phyloP scores from a whole-genome alignment of 2,888 invertebrate genomes.

The Heliconius sara region DNA sequence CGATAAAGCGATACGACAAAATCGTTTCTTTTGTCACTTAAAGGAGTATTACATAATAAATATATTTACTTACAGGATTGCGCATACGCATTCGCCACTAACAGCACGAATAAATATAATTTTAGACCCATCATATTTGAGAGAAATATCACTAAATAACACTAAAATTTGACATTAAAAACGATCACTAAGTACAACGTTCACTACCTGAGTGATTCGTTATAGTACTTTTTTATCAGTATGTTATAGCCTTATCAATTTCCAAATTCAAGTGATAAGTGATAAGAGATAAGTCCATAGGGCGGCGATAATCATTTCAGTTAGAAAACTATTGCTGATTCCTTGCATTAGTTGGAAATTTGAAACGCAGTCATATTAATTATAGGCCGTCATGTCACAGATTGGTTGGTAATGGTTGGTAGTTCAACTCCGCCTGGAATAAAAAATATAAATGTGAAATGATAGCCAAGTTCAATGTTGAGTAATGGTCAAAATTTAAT shows the following conservation, averaged over 20 bases:
- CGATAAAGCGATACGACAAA: background rate
- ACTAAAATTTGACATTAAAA: conserved; percentile 46
- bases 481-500: too few species aligned
- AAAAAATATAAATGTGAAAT: too few species aligned
- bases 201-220: conserved; percentile 57
- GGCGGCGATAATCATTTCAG: conserved; percentile 20
- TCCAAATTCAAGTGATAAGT: conserved; percentile 19
- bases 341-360: background rate
- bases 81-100: conserved; percentile 57
- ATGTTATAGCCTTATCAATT: conserved; percentile 43
- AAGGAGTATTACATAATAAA: conserved; percentile 8
- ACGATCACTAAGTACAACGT: conserved; percentile 41
- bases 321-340: background rate
- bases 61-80: conserved; percentile 63
- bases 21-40: background rate
- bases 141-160: conserved; percentile 44
- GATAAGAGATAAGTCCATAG: conserved; percentile 19
- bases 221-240: conserved; percentile 48
- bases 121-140: conserved; percentile 62
- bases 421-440: too few species aligned
- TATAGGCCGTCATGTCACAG: too few species aligned
- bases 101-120: conserved; percentile 53
- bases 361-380: background rate
- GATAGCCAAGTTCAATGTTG: too few species aligned
- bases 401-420: too few species aligned